Evolutionary conservation across 2,797 vertebrate genomes (phyloP), one percentile per base, ranked within the genome.

Genomic region (Diglossa cyanea): DNA sequence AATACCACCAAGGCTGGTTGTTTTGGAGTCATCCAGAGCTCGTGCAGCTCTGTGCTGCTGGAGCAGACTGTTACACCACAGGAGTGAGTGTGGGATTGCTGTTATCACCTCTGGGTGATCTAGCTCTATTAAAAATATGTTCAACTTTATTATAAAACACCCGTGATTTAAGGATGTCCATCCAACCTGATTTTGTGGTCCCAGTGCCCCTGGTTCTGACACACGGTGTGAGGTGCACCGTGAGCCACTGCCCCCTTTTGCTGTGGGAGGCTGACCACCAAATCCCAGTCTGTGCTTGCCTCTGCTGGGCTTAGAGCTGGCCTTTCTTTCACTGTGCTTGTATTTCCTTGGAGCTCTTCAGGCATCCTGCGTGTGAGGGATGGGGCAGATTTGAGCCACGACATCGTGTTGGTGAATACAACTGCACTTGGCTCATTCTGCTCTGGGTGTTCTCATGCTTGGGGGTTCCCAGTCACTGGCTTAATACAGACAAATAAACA

Each of bases 201-300:
- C 28, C 1, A 0, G 8, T 57, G 53, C 23, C 42, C 7, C 17
- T 0, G 0, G 21, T 39, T 73, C 15, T 45, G 68, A 16, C 2
- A 12, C 37, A 13, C 0, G 0, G 5, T 0, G 11, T 0, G 2
- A 45, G 26, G 9, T n/a, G 42, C 45, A 62, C 24, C 5, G 3
- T 7, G 39, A 81, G 25, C 37, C 44, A 17, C 62, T 6, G 12
- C 18, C 33, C 7, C 13, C 14, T 67, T 47, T 23, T 0, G 1
- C 17, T 86, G 19, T 8, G 20, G 10, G 31, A 23, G 2, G 9
- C 1, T 1, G 45, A 31, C 16, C 58, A 42, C 28, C 3, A 2
- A 65, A 13, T 17, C 23, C 9, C n/a, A 13, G n/a, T 5, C 57
- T 76, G 31, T 3, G 1, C n/a, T 68, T 68, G 40, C 24, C 33